These are phyloP conservation scores for Lepilemur ruficaudatus DNA, from an alignment of 2,797 vertebrate genomes.

Conservation along the genomic window DNA sequence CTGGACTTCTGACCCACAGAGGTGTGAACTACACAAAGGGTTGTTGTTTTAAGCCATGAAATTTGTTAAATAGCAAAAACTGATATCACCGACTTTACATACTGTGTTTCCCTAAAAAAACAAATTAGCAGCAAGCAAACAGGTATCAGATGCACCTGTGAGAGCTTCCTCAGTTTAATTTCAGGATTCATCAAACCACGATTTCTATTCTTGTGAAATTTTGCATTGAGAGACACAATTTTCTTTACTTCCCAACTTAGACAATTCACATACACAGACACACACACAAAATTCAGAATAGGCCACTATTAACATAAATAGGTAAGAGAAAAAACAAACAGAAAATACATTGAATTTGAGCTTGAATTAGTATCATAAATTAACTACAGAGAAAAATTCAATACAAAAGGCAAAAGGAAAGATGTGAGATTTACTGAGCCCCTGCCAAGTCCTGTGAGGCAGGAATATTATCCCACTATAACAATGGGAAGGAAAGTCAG, in stretches of 20 bases:
- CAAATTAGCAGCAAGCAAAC: background rate
- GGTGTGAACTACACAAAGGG: background rate
- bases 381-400: background rate
- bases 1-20: background rate
- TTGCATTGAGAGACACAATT: background rate
- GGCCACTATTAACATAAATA: background rate
- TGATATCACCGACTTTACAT: background rate
- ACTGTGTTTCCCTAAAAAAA: background rate
- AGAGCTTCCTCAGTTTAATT: background rate
- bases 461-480: background rate
- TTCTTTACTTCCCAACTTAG: background rate
- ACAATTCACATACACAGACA: background rate
- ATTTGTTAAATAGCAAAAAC: background rate
- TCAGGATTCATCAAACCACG: background rate
- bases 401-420: background rate
- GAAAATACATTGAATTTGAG: background rate
- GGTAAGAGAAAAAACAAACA: background rate
- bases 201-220: background rate
- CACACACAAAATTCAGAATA: background rate
- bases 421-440: background rate
- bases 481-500: fast-evolving
- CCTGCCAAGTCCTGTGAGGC: fast-evolving
- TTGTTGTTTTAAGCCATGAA: background rate
- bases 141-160: background rate
- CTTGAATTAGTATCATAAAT: background rate